Evolutionary conservation across 2,888 invertebrate species (phyloP), one percentile per base, ranked within the genome.

Genomic region (Chesias legatella): DNA sequence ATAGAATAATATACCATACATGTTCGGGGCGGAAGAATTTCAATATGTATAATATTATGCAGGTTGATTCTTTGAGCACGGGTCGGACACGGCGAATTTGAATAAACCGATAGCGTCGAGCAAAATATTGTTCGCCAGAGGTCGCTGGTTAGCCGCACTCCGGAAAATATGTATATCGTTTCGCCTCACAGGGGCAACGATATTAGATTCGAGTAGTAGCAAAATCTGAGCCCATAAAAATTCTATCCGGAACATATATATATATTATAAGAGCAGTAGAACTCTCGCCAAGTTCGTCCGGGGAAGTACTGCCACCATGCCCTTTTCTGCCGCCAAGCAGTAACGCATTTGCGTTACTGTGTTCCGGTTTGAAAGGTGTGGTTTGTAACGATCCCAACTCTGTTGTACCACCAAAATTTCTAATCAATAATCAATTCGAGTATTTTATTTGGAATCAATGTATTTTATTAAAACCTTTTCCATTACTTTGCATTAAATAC

Each of bases 21-120:
- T 77, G 71, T 76, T 76, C 68, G 67, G 70, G 70, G 73, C 67
- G 72, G 73, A 81, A 79, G 79, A 83, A 82, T 85, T 84, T 84
- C 82, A 84, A 85, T 85, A 85, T 83, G 78, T 84, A 80, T 84
- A 82, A 83, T 80, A 77, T 80, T 79, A 86, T 85, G 80, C 84
- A 80, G 83, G 82, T 82, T 84, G 82, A 83, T 84, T 83, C 84
- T 83, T 82, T 79, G 83, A 81, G 83, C 74, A 58, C 69, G 83
- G 84, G 79, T 81, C 79, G 75, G 79, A 79, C 81, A 80, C 56
- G 67, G 62, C 76, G 72, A 76, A 86, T 86, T 84, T 86, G 84
- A 85, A 86, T 86, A 86, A 84, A 85, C 82, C 79, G 82, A 85
- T 84, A 68, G 73, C 44, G 32, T 70, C 67, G 74, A 74, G 72